Percentiles rank a stretch among this genome's conserved stretches.
These are phyloP conservation scores for Saguinus midas DNA, from an alignment of 2,113 vertebrate species.

Conservation along the genomic window DNA sequence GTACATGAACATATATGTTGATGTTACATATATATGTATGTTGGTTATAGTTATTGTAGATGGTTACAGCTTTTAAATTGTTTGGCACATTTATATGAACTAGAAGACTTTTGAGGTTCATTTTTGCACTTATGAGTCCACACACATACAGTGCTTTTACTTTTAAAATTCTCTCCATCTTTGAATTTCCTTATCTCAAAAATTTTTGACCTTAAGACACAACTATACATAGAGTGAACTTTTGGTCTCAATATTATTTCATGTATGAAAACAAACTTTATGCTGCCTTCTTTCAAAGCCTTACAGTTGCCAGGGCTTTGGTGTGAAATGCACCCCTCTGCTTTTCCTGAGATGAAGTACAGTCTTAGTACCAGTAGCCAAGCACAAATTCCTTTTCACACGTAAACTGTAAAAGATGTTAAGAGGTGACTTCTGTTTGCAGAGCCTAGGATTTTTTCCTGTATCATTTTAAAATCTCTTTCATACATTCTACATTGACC, in stretches of 20 bases:
- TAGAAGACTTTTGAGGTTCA: not conserved
- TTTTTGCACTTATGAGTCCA: not conserved
- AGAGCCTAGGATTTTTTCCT: constrained; percentile 45
- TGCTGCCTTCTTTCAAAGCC: constrained; percentile 65
- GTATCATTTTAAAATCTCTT: constrained; percentile 31
- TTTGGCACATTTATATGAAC: not conserved
- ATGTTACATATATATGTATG: not conserved
- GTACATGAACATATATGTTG: not conserved
- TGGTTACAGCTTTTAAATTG: not conserved
- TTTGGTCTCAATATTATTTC: constrained; percentile 68
- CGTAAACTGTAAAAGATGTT: constrained; percentile 71
- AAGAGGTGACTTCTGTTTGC: constrained; percentile 66
- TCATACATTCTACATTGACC: not conserved
- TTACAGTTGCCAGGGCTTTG: constrained; percentile 69
- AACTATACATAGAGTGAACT: constrained; percentile 33
- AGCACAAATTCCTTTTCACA: constrained; percentile 78
- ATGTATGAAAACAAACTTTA: constrained; percentile 73
- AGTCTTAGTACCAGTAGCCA: constrained; percentile 69
- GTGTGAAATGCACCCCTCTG: constrained; percentile 69
- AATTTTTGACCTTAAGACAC: not conserved
- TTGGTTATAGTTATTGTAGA: not conserved
- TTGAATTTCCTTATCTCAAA: constrained; percentile 6
- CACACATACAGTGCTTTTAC: not conserved
- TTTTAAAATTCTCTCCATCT: not conserved
- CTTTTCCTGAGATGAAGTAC: constrained; percentile 69